Base-by-base conservation (phyloP, 92 coral and sea anemone species). In the Hydrozoanthus gracilis region DNA sequence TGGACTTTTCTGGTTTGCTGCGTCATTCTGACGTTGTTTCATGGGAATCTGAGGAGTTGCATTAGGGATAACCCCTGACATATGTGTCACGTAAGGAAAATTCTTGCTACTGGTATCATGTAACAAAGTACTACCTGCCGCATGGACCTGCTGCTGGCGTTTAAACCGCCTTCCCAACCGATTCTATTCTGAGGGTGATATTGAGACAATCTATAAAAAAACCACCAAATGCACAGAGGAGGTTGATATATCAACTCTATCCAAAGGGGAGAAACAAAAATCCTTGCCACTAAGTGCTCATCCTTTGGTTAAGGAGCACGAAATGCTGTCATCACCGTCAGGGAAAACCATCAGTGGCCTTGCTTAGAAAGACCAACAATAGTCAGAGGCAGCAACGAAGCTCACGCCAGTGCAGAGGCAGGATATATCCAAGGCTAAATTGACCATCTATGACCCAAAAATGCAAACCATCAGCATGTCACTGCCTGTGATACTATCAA, bases 401-500 rank as follows among this genome's bases (percentile, higher is more conserved):
- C 51, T 10, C 60, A 83, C 46, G 45, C 78, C 60, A 66, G 6
- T 52, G 76, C 54, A 1, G 66, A 73, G 48, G 78, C 78, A 73
- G 70, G 51, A 64, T 51, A 44, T 13, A 86, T 86, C 71, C 58
- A 74, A 86, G 83, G 83, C 66, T 74, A 86, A 86, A 73, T 86
- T 16, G 52, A 73, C 46, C 88, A 56, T 60, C 10, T 86, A 9
- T 15, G 18, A 54, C 51, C 9, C 68, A 13, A 73, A 20, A 73
- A 65, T 58, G 55, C 62, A 20, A 2, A 14, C 39, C 12, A 86
- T 60, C 83, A 86, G 61, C 83, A 86, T 58, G 83, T 46, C 44
- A 14, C 83, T 8, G 83, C 88, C 15, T 86, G 88, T 74, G 52
- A 74, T 39, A 75, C 73, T 74, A 86, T 75, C 83, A 86, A 75